Base-by-base conservation (phyloP, 2,797 vertebrate species). In the Sebastes matsubarae region DNA sequence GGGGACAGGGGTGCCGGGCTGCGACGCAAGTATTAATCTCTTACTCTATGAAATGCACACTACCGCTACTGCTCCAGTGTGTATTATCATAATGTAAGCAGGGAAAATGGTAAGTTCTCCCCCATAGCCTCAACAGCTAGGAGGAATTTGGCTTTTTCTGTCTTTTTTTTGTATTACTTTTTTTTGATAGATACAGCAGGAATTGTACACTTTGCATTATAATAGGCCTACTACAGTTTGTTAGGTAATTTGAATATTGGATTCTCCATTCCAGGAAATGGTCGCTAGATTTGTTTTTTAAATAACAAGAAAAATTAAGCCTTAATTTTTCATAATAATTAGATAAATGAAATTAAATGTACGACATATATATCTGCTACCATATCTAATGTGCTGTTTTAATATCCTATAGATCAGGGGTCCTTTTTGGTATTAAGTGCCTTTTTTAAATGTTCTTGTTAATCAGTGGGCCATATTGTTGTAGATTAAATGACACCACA, bases 21-120 rank as follows among this genome's bases (percentile, higher is more conserved):
- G 71, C 24, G 25, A 76, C 6, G 11, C 52, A 79, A 75, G 65
- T 90, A 89, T 92, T 92, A 89, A 92, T 93, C 80, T 91, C 60
- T 80, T 82, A 72, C 82, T 90, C 84, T 87, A 59, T 81, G 79
- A 92, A 90, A 88, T 80, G 70, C 57, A 70, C 54, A 78, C 69
- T 55, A 29, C 63, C 6, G 25, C 72, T 75, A 81, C 81, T 42
- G 59, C 74, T 79, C 78, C 75, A 50, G 10, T 75, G 82, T 79
- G 79, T 80, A 88, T 90, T 89, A 84, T 64, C 71, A 78, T 82
- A 81, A 89, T 89, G 74, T 87, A 83, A 82, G 87, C 52, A 71
- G 74, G 52, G 27, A 34, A 46, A 55, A 70, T 68, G 67, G 67
- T 65, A 74, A 66, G 68, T 65, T 71, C 70, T 69, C 68, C 79